Evolutionary conservation across 2,113 vertebrate genomes (phyloP).

Genomic region (Daboia siamensis): DNA sequence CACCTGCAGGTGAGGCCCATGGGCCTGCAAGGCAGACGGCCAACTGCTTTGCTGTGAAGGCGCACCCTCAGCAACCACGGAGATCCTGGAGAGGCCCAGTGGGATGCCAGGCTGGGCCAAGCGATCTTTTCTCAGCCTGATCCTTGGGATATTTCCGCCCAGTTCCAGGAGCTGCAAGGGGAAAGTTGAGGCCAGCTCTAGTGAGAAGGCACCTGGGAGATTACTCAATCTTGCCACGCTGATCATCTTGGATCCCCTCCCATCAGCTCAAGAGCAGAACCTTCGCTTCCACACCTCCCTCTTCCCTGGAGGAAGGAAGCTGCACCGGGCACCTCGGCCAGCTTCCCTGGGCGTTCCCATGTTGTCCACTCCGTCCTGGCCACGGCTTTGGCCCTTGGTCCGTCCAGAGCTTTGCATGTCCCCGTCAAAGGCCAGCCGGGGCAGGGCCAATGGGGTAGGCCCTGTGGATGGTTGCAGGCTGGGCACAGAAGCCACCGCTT

Average conservation of each 20-base stretch:
- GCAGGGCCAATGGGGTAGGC: no score
- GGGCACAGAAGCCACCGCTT: background rate
- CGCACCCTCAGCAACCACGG: rapidly evolving
- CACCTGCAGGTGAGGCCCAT: rapidly evolving
- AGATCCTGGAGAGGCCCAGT: background rate
- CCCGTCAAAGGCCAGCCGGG: no score
- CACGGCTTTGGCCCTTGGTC: background rate
- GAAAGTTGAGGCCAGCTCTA: background rate
- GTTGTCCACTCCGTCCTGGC: background rate
- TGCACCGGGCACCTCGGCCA: background rate
- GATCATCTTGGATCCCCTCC: background rate
- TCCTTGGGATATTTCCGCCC: background rate
- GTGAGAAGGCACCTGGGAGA: background rate
- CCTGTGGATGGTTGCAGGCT: background rate
- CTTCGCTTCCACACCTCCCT: background rate
- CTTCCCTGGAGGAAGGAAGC: background rate
- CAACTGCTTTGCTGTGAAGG: background rate
- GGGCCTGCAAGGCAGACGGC: rapidly evolving
- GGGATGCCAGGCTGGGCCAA: background rate
- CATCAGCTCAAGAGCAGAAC: no score
- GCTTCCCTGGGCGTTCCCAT: background rate
- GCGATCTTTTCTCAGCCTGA: background rate
- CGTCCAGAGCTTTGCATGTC: background rate
- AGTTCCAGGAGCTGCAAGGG: background rate
- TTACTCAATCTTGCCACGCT: background rate